phyloP scores from a whole-genome alignment of 2,797 vertebrate species.

The Aulostomus chinensis region DNA sequence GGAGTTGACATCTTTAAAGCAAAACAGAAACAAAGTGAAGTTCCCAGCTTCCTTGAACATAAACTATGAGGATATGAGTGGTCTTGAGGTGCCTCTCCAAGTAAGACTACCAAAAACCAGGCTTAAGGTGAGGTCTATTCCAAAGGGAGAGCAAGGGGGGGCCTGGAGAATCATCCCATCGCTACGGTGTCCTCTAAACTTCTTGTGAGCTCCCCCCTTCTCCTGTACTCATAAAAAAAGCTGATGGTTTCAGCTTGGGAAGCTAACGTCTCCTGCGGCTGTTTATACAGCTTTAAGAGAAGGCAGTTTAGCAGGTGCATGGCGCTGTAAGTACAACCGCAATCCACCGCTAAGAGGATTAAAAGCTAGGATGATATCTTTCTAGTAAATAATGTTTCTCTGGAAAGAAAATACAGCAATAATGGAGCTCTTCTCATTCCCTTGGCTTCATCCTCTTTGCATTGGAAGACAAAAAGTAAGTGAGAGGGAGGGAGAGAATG shows the following conservation, averaged over 20 bases:
- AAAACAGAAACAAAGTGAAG: too few species aligned
- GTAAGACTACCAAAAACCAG: constrained; percentile 33
- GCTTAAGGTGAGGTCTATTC: constrained; percentile 56
- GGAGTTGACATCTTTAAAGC: too few species aligned
- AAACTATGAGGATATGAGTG: constrained; percentile 33
- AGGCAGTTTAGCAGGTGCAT: constrained; percentile 86
- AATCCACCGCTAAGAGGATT: constrained; percentile 87
- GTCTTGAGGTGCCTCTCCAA: constrained; percentile 33
- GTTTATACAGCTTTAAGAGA: constrained; percentile 85
- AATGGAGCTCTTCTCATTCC: constrained; percentile 76
- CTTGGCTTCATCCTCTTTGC: constrained; percentile 78
- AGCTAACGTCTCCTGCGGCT: constrained; percentile 72
- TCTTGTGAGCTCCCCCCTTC: constrained; percentile 50
- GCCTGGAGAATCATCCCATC: constrained; percentile 45
- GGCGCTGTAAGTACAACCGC: constrained; percentile 83
- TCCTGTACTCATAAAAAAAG: constrained; percentile 53
- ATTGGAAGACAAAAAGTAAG: constrained; percentile 80
- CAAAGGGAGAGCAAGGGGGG: constrained; percentile 18
- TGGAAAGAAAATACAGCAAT: constrained; percentile 79
- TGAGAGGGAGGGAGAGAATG: constrained; percentile 67
- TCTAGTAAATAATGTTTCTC: constrained; percentile 85
- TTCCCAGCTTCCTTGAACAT: constrained; percentile 23
- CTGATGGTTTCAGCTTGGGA: constrained; percentile 67
- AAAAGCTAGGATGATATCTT: constrained; percentile 84
- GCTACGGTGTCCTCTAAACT: constrained; percentile 71